phyloP scores from a whole-genome alignment of 2,888 invertebrate species.

The Exocentrus adspersus region DNA sequence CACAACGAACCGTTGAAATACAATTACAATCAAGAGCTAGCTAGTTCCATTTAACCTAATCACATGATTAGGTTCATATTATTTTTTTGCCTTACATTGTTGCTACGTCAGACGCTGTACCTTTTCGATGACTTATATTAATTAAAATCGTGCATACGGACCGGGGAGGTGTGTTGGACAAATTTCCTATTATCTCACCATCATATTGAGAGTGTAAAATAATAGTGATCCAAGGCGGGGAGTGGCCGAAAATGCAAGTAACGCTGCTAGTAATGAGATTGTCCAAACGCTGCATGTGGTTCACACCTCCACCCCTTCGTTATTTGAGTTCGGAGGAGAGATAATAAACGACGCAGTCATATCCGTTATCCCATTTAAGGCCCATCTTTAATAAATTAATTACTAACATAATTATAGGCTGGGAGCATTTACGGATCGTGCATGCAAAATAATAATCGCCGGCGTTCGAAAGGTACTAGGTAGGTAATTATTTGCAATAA shows the following conservation, averaged over 20 bases:
- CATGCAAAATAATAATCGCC: no score
- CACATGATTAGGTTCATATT: no score
- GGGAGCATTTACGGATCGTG: no score
- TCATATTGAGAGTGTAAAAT: conserved; percentile 44
- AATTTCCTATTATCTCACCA: conserved; percentile 51
- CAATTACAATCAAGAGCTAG: no score
- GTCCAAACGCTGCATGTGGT: conserved; percentile 60
- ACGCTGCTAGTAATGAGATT: conserved; percentile 62
- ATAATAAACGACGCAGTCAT: conserved; percentile 33
- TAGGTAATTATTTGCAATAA: no score
- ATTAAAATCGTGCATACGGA: conserved; percentile 47
- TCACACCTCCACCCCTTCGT: conserved; percentile 60
- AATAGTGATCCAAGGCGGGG: conserved; percentile 47
- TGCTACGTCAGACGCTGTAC: conserved; percentile 34
- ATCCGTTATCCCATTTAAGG: conserved; percentile 30
- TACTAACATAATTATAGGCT: conserved; percentile 22
- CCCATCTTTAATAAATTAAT: conserved; percentile 33
- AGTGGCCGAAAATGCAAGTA: conserved; percentile 61
- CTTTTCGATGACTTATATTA: conserved; percentile 42
- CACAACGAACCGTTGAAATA: no score
- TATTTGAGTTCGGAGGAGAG: conserved; percentile 34
- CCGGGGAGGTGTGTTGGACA: conserved; percentile 48
- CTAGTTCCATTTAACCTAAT: no score
- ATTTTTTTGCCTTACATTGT: conserved; percentile 16
- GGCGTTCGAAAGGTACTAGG: no score